A percentile compares a stretch with the other conserved stretches of the same genome.
Evolutionary conservation across 2,888 invertebrate species (phyloP).

Genomic region (Gnatocerus cornutus): DNA sequence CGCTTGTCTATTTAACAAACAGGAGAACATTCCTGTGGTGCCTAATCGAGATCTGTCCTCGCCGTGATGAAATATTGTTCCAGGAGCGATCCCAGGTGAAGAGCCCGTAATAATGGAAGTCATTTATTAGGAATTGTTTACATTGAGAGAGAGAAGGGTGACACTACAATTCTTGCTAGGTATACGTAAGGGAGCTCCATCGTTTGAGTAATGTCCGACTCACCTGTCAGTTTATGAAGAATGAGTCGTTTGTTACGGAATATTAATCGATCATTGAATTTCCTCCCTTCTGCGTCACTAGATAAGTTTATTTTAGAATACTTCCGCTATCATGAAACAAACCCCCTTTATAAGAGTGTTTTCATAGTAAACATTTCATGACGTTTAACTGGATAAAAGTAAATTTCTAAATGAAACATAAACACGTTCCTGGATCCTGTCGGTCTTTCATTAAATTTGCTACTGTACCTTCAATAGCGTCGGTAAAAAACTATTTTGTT

Average conservation of each 20-base stretch:
- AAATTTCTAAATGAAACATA: conserved; percentile 52
- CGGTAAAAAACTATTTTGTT: conserved; percentile 21
- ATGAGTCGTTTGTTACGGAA: conserved; percentile 50
- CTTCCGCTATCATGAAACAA: conserved; percentile 50
- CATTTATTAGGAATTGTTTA: conserved; percentile 61
- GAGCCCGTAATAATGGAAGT: conserved; percentile 60
- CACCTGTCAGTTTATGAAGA: conserved; percentile 50
- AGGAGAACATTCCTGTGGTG: conserved; percentile 65
- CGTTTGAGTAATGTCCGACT: conserved; percentile 52
- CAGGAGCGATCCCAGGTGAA: conserved; percentile 61
- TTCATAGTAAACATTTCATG: conserved; percentile 51
- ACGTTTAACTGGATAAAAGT: conserved; percentile 52
- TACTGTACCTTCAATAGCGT: conserved; percentile 7
- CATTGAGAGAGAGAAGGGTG: conserved; percentile 47
- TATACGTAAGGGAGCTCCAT: conserved; percentile 43
- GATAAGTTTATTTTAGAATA: conserved; percentile 52
- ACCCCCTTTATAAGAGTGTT: conserved; percentile 49
- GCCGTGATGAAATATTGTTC: conserved; percentile 61
- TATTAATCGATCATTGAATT: conserved; percentile 53
- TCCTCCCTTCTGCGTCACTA: conserved; percentile 46
- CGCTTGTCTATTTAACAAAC: conserved; percentile 68
- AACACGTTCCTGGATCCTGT: conserved; percentile 40
- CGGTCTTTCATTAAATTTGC: conserved; percentile 43
- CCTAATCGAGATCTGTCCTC: conserved; percentile 63
- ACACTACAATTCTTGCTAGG: conserved; percentile 46